Percentiles rank a stretch among this genome's conserved stretches.
These are phyloP conservation scores for Drosophila algonquin DNA, from an alignment of 2,888 invertebrate species.

Conservation along the genomic window DNA sequence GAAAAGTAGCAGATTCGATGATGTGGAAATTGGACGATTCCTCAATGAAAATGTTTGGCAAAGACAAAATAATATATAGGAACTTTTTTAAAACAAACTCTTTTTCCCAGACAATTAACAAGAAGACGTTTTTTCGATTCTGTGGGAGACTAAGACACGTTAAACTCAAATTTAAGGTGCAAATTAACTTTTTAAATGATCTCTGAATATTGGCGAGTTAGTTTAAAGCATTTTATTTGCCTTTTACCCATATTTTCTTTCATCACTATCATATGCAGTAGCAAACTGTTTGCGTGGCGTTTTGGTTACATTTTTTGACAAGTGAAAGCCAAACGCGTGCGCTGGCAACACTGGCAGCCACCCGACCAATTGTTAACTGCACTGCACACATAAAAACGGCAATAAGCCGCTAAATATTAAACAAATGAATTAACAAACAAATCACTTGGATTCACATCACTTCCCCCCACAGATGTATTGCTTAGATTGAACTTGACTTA, in stretches of 20 bases:
- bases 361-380: slow-evolving; percentile 10
- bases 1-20: slow-evolving; percentile 44
- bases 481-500: not conserved
- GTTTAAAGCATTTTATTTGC: not conserved
- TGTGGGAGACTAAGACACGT: not conserved
- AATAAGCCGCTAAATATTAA: slow-evolving; percentile 6
- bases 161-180: not conserved
- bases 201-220: not conserved
- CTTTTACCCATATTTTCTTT: not conserved
- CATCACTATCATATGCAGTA: slow-evolving; percentile 23
- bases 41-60: slow-evolving; percentile 62
- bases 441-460: too few species aligned
- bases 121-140: not conserved
- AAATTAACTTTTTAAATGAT: not conserved
- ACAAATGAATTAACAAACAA: not conserved
- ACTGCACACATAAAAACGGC: slow-evolving; percentile 11
- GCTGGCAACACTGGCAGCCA: slow-evolving; percentile 64
- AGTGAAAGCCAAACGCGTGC: slow-evolving; percentile 67
- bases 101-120: not conserved
- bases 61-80: not conserved
- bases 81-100: not conserved
- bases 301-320: slow-evolving; percentile 41
- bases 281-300: slow-evolving; percentile 72
- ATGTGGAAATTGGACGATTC: slow-evolving; percentile 14
- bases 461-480: not conserved